These are phyloP conservation scores for Drosophila nikananu DNA, from an alignment of 1,140 invertebrate species.

Conservation along the genomic window DNA sequence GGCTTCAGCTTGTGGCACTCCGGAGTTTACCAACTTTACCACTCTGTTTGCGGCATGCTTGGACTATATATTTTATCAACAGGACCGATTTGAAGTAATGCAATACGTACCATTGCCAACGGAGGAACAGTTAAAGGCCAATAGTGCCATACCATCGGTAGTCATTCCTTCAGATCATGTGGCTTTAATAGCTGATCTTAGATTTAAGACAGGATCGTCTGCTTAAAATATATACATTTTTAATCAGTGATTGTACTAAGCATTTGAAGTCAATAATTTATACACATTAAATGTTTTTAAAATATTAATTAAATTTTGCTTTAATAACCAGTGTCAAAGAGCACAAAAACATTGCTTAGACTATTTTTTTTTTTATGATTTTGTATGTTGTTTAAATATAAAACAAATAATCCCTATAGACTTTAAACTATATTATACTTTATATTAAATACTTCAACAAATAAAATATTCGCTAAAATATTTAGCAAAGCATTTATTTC, in stretches of 20 bases:
- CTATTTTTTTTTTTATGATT: neutral
- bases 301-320: neutral
- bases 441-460: neutral
- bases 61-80: slow-evolving; percentile 96
- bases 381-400: neutral
- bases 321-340: neutral
- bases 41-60: slow-evolving; percentile 93
- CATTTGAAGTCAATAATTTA: neutral
- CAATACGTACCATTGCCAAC: slow-evolving; percentile 92
- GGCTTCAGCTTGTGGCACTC: slow-evolving; percentile 91
- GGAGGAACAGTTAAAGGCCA: slow-evolving; percentile 89
- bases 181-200: slow-evolving; percentile 93
- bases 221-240: neutral
- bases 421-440: too few species aligned
- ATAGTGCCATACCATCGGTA: slow-evolving; percentile 93
- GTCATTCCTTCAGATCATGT: slow-evolving; percentile 97
- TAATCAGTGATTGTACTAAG: neutral
- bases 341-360: neutral
- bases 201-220: slow-evolving; percentile 55
- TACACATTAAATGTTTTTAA: too few species aligned
- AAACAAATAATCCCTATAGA: neutral
- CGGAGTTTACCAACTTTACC: slow-evolving; percentile 94
- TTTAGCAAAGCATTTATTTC: neutral
- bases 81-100: slow-evolving; percentile 87
- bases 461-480: too few species aligned